Evolutionary conservation across 2,113 vertebrate genomes (phyloP).

Genomic region (Circaetus gallicus): DNA sequence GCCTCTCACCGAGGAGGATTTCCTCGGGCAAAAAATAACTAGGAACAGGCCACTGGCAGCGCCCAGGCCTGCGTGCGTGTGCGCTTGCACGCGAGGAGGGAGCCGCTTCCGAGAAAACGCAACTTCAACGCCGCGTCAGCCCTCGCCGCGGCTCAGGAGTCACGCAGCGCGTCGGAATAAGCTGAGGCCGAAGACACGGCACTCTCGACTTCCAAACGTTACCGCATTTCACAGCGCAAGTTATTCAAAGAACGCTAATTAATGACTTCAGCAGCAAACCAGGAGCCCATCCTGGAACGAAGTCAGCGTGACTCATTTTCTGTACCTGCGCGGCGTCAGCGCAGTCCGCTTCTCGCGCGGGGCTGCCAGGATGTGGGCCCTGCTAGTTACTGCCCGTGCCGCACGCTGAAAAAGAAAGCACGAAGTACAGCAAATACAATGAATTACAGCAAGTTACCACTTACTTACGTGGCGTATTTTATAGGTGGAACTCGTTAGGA

Average conservation of each 20-base stretch:
- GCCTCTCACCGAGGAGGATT: background rate
- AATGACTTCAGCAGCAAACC: background rate
- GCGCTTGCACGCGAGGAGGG: background rate
- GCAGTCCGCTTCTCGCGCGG: background rate
- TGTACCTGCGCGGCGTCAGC: background rate
- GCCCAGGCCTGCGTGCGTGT: background rate
- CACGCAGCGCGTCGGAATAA: background rate
- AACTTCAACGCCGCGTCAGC: background rate
- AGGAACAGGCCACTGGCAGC: fast-evolving
- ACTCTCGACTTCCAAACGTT: background rate
- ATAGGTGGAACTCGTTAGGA: background rate
- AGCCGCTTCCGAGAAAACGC: background rate
- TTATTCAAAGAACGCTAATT: background rate
- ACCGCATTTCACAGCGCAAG: fast-evolving
- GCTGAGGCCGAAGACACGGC: background rate
- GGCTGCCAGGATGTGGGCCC: background rate
- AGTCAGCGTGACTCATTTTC: background rate
- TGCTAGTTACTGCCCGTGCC: background rate
- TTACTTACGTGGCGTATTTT: fast-evolving
- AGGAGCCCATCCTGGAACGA: background rate
- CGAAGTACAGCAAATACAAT: fast-evolving
- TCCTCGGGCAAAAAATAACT: background rate
- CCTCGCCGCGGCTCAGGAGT: background rate
- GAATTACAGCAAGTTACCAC: too few species aligned
- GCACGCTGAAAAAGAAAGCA: background rate